These are phyloP conservation scores for Discoglossus pictus DNA, from an alignment of 2,797 vertebrate species.

Conservation along the genomic window DNA sequence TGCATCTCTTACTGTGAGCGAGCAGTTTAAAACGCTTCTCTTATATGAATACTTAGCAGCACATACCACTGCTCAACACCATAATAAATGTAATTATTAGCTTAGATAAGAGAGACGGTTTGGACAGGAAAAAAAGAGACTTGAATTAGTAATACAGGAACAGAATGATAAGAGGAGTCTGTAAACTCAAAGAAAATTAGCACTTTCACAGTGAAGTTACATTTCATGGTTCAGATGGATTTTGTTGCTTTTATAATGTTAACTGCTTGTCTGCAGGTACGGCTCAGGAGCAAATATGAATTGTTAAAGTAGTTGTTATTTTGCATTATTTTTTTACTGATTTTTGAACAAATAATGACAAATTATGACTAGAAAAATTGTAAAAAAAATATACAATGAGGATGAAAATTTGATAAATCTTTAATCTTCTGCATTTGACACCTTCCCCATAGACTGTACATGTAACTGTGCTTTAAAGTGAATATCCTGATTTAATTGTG, in stretches of 20 bases:
- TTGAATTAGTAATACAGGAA: conserved; percentile 41
- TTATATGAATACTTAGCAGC: conserved; percentile 33
- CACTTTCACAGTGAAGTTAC: conserved; percentile 30
- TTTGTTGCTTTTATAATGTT: conserved; percentile 14
- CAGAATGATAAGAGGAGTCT: conserved; percentile 35
- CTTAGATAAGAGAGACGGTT: conserved; percentile 44
- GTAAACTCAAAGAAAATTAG: conserved; percentile 41
- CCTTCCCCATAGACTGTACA: no score
- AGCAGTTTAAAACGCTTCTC: conserved; percentile 37
- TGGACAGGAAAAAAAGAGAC: conserved; percentile 31
- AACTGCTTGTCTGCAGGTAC: conserved; percentile 22
- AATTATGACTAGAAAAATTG: no score
- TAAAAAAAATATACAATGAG: background rate
- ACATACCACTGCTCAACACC: conserved; percentile 17
- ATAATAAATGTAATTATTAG: conserved; percentile 52
- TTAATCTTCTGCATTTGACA: no score
- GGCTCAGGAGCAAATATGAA: no score
- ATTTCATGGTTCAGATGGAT: conserved; percentile 27
- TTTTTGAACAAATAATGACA: no score
- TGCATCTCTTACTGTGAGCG: conserved; percentile 44
- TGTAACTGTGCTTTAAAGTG: no score
- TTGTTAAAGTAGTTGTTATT: no score
- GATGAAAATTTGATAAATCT: no score
- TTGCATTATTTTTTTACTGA: no score
- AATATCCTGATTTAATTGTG: no score